Percentiles rank a stretch among this genome's conserved stretches.
Conservation (phyloP, 1,140 invertebrate species). For the Cherax destructor region DNA sequence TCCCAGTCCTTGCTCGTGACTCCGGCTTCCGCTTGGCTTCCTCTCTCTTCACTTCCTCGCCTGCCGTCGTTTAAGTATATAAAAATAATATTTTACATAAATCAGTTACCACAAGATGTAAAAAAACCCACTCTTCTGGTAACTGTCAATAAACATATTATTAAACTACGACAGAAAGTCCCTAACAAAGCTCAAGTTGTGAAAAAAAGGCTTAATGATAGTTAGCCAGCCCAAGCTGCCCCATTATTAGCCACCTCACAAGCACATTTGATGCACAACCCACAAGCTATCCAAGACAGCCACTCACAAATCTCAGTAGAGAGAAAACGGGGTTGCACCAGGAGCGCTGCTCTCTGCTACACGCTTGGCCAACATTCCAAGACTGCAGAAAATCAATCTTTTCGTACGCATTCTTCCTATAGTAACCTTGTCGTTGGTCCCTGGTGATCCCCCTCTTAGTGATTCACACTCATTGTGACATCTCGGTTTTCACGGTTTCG, state of each 20-base stretch:
- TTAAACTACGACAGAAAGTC: too few species aligned
- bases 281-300: not conserved
- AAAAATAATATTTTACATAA: not conserved
- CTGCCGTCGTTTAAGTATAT: too few species aligned
- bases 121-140: too few species aligned
- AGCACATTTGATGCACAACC: not conserved
- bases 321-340: not conserved
- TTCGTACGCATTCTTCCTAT: not conserved
- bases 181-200: too few species aligned
- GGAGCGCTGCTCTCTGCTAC: not conserved
- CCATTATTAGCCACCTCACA: not conserved
- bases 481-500: too few species aligned
- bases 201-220: too few species aligned
- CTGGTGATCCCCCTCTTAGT: too few species aligned
- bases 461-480: too few species aligned
- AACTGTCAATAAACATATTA: too few species aligned
- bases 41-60: not conserved
- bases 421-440: not conserved
- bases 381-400: not conserved
- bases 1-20: constrained; percentile 13
- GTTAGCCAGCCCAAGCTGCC: too few species aligned
- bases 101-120: not conserved
- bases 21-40: constrained; percentile 5
- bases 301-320: not conserved
- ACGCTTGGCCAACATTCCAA: not conserved